Evolutionary conservation across 1,140 invertebrate genomes (phyloP).

Genomic region (Papilio helenus): DNA sequence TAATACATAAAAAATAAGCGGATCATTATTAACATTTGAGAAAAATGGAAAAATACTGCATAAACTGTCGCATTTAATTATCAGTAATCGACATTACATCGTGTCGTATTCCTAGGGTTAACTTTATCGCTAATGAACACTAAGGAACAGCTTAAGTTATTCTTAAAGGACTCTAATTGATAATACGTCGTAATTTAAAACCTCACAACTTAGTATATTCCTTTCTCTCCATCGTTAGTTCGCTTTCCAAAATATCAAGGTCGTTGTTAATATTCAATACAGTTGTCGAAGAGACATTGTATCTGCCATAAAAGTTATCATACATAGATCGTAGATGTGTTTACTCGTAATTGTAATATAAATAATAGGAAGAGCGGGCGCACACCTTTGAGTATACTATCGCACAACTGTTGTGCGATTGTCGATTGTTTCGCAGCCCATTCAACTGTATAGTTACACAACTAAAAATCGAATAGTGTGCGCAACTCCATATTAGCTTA

Average conservation of each 20-base stretch:
- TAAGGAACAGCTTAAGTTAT: not conserved
- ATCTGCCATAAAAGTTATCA: not conserved
- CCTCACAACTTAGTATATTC: not conserved
- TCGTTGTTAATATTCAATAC: not conserved
- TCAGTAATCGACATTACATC: too few relatives aligned
- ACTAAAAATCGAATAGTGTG: too few relatives aligned
- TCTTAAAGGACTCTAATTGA: not conserved
- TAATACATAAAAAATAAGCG: not conserved
- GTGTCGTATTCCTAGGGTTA: too few relatives aligned
- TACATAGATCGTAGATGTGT: not conserved
- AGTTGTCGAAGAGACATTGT: not conserved
- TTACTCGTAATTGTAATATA: not conserved
- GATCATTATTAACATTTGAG: not conserved
- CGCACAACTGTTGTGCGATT: too few relatives aligned
- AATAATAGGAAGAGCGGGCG: too few relatives aligned
- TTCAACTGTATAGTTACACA: too few relatives aligned
- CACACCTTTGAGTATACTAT: too few relatives aligned
- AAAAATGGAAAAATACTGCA: not conserved
- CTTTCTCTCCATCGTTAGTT: not conserved
- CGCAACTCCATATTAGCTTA: too few relatives aligned
- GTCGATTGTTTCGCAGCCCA: too few relatives aligned
- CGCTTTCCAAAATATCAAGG: conserved; percentile 20
- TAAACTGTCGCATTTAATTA: too few relatives aligned
- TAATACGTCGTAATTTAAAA: not conserved
- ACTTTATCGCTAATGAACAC: not conserved